Evolutionary conservation across 2,113 vertebrate species (phyloP), one percentile per base, ranked within the genome.

Genomic region (Tragelaphus imberbis): DNA sequence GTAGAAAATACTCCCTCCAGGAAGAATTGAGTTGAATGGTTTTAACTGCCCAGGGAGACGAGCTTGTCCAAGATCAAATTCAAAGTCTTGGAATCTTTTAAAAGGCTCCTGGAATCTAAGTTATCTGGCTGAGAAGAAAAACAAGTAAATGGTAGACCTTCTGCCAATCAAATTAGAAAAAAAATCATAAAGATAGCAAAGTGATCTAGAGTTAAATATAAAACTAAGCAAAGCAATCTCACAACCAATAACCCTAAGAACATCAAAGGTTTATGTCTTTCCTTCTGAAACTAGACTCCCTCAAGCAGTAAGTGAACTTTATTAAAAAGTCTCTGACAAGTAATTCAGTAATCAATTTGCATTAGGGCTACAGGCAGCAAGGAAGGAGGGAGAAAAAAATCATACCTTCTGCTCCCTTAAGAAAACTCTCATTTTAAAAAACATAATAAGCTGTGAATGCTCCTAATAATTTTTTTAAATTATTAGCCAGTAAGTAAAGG

Each of bases 331-430:
- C 93, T 80, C 77, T 56, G 82, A 30, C 55, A 95, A 85, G 30
- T 55, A 95, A 85, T 90, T 90, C 40, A 86, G 85, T 77, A 86
- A 97, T 97, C 77, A 92, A 89, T 97, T 97, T 95, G 65, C 49
- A 58, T 86, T 85, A 96, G 14, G 44, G 75, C 23, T 59, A 93
- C 4, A 92, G 94, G n/a, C 56, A 84, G 27, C 21, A 86, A 30
- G 49, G 11, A 53, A 30, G 12, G 15, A 5, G 19, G 91, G 21
- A 90, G 4, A 65, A 59, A 14, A 14, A 93, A 91, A 27, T 44
- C 9, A 82, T 2, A 61, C 30, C 56, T 89, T 82, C 17, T 5
- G 1, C 21, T 77, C n/a, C 77, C 92, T 95, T 13, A 80, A 63
- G 79, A 87, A 93, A 79, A 96, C 53, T 47, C 8, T 92, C 68